Evolutionary conservation across 2,113 vertebrate genomes (phyloP).

Genomic region (Tachysurus vachellii): DNA sequence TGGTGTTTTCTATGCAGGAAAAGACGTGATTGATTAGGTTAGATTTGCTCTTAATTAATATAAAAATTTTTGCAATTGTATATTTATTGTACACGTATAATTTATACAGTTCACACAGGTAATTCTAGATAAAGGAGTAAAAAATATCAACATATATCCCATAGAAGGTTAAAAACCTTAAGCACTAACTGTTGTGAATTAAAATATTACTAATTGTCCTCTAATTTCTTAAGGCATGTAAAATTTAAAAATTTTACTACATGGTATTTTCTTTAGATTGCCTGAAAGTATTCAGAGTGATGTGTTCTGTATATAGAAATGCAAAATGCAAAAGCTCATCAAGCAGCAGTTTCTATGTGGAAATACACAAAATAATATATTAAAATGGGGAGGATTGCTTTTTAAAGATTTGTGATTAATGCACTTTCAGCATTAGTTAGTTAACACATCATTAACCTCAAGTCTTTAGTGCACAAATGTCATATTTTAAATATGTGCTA

Average conservation of each 20-base stretch:
- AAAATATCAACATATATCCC: background rate
- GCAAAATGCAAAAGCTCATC: background rate
- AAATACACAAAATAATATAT: background rate
- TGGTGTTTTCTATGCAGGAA: conserved; percentile 31
- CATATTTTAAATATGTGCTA: background rate
- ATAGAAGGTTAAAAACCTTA: background rate
- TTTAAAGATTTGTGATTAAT: background rate
- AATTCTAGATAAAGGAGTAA: background rate
- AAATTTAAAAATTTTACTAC: background rate
- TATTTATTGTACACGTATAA: conserved; percentile 7
- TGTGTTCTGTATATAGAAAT: background rate
- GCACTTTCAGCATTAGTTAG: background rate
- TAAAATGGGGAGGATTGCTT: background rate
- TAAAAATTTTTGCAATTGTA: background rate
- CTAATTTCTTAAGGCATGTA: background rate
- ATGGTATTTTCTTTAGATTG: background rate
- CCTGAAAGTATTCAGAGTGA: background rate
- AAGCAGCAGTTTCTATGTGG: background rate
- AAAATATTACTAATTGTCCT: background rate
- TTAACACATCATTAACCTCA: background rate
- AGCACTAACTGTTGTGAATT: background rate
- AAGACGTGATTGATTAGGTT: conserved; percentile 9
- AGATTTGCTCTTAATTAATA: background rate
- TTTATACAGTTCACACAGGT: conserved; percentile 1
- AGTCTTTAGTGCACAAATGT: background rate